phyloP scores from a whole-genome alignment of 1,140 invertebrate species.

The Dreissena polymorpha region DNA sequence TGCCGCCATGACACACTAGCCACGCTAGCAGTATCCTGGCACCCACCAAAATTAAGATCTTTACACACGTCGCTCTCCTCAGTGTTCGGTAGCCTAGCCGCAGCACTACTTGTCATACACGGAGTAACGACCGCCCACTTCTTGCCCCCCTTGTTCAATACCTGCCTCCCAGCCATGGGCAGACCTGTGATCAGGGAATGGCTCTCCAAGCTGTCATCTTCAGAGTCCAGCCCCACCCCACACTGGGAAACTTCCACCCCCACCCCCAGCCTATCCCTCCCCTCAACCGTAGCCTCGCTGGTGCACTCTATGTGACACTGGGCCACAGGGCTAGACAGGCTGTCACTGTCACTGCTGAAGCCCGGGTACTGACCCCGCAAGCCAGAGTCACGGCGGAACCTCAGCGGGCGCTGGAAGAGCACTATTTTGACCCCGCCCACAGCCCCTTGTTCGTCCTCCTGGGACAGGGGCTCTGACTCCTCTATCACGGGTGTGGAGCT shows the following conservation, averaged over 20 bases:
- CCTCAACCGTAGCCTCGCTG: constrained; percentile 20
- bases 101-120: too few species aligned
- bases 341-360: constrained; percentile 42
- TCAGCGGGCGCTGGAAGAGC: constrained; percentile 40
- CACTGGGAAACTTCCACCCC: too few species aligned
- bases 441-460: constrained; percentile 45
- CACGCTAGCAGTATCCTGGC: too few species aligned
- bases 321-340: constrained; percentile 40
- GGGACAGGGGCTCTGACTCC: constrained; percentile 47
- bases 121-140: too few species aligned
- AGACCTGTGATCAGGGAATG: constrained; percentile 42
- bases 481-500: constrained; percentile 44
- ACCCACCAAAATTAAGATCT: too few species aligned
- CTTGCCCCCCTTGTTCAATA: too few species aligned
- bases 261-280: neutral
- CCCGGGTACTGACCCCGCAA: constrained; percentile 36
- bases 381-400: neutral
- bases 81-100: too few species aligned
- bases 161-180: neutral
- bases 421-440: constrained; percentile 55
- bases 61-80: too few species aligned
- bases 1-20: too few species aligned
- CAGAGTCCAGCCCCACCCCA: neutral
- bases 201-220: constrained; percentile 38
- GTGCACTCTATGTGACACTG: constrained; percentile 49